Evolutionary conservation across 2,113 vertebrate genomes (phyloP), one percentile per base, ranked within the genome.

Genomic region (Chionis minor): DNA sequence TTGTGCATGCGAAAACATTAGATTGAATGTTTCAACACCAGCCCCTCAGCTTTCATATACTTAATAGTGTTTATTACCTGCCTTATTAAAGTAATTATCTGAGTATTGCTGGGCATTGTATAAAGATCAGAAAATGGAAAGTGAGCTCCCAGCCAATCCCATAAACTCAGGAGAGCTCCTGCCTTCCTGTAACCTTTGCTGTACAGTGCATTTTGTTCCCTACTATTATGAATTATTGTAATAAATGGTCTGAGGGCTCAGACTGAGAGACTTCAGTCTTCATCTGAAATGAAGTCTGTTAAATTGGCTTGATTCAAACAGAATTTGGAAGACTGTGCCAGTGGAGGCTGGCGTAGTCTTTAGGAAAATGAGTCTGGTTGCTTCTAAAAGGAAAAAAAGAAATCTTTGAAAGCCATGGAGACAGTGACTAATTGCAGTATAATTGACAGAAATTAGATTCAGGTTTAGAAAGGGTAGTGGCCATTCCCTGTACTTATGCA

Each of bases 31-130:
- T 90, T 93, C 84, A 92, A 79, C 67, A 72, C 11, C 44, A 86
- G n/a, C 21, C 56, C 84, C 52, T 94, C 90, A 75, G 47, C 56
- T 94, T 89, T 77, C 71, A 86, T 89, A 91, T 92, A 59, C 73
- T 81, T 91, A 78, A 75, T 47, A 62, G 51, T 86, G 55, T 91
- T 95, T 95, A 52, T 75, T 92, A 95, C 85, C 69, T 89, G 33
- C 85, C 77, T 91, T 73, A 89, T 93, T 94, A 87, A 92, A 86
- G 63, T 92, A 83, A 95, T 95, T 92, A 92, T 77, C 40, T 78
- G 73, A 61, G 32, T 88, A 81, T 81, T 96, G 38, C 44, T 80
- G 66, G 61, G 33, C 45, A 81, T 49, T 83, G 42, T 73, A 47
- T 56, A 54, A 75, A 87, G 77, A 93, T 62, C 21, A 86, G 62